A percentile compares a stretch with the other conserved stretches of the same genome.
Evolutionary conservation across 2,888 invertebrate species (phyloP).

Genomic region (Chloromyia formosa): DNA sequence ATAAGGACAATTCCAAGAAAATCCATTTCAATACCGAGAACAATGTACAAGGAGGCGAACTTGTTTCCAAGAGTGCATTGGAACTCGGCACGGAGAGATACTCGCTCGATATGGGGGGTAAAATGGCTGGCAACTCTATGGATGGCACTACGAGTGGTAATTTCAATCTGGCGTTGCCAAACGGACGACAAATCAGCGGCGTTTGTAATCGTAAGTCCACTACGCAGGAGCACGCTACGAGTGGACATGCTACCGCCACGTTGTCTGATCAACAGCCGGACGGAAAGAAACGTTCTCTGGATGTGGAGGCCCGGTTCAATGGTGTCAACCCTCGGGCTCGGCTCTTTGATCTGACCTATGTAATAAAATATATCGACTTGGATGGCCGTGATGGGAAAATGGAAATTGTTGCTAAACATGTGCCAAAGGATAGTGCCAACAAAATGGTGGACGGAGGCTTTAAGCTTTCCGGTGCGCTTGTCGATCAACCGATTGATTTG

Average conservation of each 20-base stretch:
- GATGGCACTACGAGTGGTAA: conserved; percentile 57
- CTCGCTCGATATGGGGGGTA: conserved; percentile 56
- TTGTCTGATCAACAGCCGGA: conserved; percentile 60
- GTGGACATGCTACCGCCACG: conserved; percentile 65
- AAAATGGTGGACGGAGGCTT: conserved; percentile 54
- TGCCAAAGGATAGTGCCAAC: conserved; percentile 56
- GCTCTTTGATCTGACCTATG: conserved; percentile 62
- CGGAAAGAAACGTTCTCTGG: conserved; percentile 61
- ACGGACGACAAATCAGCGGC: conserved; percentile 60
- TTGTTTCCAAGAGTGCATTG: conserved; percentile 71
- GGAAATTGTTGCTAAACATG: conserved; percentile 61
- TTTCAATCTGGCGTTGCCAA: conserved; percentile 54
- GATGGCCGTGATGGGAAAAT: conserved; percentile 65
- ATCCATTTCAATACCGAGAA: conserved; percentile 27
- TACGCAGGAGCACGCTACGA: conserved; percentile 63
- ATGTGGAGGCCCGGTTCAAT: conserved; percentile 59
- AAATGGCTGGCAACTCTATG: background rate
- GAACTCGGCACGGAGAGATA: conserved; percentile 66
- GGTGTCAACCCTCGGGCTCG: conserved; percentile 63
- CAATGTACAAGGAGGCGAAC: conserved; percentile 55
- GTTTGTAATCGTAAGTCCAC: conserved; percentile 62
- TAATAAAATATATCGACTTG: conserved; percentile 63
- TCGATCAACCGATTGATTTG: conserved; percentile 59
- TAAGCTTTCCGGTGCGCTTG: conserved; percentile 57
- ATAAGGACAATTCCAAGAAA: conserved; percentile 70